Conservation (phyloP, 2,888 invertebrate genomes). For the Drosophila kokeensis region DNA sequence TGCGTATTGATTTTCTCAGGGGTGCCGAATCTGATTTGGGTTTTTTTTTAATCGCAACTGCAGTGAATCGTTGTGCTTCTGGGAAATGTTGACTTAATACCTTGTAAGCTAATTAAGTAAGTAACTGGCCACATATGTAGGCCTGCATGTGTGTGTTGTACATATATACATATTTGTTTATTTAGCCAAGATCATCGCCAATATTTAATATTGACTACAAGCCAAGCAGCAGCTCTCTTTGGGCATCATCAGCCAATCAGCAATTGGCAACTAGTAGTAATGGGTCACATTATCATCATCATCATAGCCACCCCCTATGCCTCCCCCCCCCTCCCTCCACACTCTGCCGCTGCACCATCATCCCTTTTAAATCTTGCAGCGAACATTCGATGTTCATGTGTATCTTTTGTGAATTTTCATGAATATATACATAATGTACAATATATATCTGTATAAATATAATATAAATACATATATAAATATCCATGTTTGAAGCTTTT, state of each 20-base stretch:
- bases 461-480: conserved; percentile 1
- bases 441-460: not conserved
- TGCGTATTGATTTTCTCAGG: not conserved
- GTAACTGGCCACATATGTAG: not conserved
- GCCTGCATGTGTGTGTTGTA: not conserved
- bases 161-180: not conserved
- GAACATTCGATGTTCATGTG: conserved; percentile 27
- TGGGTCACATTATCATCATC: not conserved
- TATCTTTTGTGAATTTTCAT: conserved; percentile 40
- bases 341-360: not conserved
- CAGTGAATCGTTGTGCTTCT: not conserved
- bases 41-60: not conserved
- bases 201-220: conserved; percentile 2
- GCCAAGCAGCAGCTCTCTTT: not conserved
- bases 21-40: not conserved
- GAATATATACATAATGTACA: conserved; percentile 14
- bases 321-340: not conserved
- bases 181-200: conserved; percentile 22
- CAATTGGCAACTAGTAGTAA: not conserved
- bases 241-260: not conserved
- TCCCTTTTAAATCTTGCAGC: conserved; percentile 8
- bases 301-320: not conserved
- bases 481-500: conserved; percentile 40
- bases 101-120: not conserved
- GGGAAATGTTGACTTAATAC: not conserved